Conservation (phyloP, 2,113 vertebrate genomes). For the Nannobrachium achirus region DNA sequence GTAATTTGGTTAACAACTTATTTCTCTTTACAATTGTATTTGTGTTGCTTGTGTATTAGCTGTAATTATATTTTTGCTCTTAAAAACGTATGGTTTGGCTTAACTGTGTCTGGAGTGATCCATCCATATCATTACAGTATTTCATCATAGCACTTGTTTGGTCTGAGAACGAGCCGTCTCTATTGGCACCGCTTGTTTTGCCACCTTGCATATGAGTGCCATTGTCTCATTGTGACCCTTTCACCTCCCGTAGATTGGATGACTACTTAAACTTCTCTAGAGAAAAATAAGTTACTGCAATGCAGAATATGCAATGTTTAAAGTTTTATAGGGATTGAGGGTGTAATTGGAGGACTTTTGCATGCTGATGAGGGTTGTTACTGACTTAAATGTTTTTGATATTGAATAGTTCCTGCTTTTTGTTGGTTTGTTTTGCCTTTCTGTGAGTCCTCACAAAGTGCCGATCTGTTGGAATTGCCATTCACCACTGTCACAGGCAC, state of each 20-base stretch:
- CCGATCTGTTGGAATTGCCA: slow-evolving; percentile 36
- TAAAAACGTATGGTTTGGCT: slow-evolving; percentile 15
- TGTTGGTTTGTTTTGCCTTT: slow-evolving; percentile 60
- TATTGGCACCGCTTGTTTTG: slow-evolving; percentile 35
- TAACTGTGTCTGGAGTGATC: slow-evolving; percentile 46
- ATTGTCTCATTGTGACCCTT: slow-evolving; percentile 69
- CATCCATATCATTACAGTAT: slow-evolving; percentile 47
- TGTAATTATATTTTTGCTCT: slow-evolving; percentile 54
- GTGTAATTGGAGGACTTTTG: slow-evolving; percentile 60
- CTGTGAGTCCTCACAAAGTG: slow-evolving; percentile 39
- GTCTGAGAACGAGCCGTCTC: slow-evolving; percentile 41
- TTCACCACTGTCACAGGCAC: slow-evolving; percentile 52
- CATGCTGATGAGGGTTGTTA: slow-evolving; percentile 77
- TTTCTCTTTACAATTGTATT: slow-evolving; percentile 38
- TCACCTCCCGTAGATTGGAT: slow-evolving; percentile 72
- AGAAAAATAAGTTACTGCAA: slow-evolving; percentile 84
- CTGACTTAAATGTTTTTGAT: slow-evolving; percentile 74
- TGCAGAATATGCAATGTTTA: slow-evolving; percentile 82
- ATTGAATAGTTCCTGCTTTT: slow-evolving; percentile 56
- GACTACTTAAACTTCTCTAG: slow-evolving; percentile 82
- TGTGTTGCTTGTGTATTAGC: slow-evolving; percentile 52
- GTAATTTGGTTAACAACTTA: slow-evolving; percentile 32
- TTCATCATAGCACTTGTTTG: slow-evolving; percentile 57
- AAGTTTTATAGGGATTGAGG: slow-evolving; percentile 70
- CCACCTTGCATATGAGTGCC: slow-evolving; percentile 68